These are phyloP conservation scores for Cerastis leucographa DNA, from an alignment of 2,888 invertebrate species.

Conservation along the genomic window DNA sequence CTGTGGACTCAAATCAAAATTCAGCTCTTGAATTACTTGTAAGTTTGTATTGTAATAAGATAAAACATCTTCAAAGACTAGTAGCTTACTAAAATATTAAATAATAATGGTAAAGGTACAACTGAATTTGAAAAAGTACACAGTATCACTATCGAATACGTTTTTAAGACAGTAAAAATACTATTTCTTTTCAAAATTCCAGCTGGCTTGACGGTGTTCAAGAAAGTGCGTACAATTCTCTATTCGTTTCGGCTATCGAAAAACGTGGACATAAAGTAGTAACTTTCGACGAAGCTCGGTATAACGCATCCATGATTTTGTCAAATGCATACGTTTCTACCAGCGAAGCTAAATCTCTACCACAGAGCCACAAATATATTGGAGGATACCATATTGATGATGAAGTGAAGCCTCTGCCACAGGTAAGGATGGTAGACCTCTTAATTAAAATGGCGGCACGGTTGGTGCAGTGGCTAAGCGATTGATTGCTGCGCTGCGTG, in stretches of 20 bases:
- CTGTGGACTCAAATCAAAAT: constrained; percentile 64
- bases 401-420: constrained; percentile 74
- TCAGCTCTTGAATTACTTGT: constrained; percentile 52
- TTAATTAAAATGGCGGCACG: too few species aligned
- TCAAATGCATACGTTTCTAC: constrained; percentile 78
- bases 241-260: constrained; percentile 67
- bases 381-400: constrained; percentile 81
- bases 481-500: too few species aligned
- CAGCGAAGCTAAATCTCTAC: constrained; percentile 71
- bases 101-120: not conserved
- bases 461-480: too few species aligned
- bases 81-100: not conserved
- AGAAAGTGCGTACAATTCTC: constrained; percentile 53
- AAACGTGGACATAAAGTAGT: constrained; percentile 73
- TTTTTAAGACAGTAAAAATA: not conserved
- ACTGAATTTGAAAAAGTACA: not conserved
- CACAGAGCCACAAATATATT: constrained; percentile 77
- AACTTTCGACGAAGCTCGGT: constrained; percentile 69
- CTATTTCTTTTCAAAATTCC: not conserved
- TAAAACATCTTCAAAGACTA: not conserved
- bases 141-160: not conserved
- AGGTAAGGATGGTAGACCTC: constrained; percentile 61
- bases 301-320: constrained; percentile 78
- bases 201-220: constrained; percentile 35
- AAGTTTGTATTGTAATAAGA: constrained; percentile 48